Evolutionary conservation across 2,797 vertebrate species (phyloP), one percentile per base, ranked within the genome.

Genomic region (Halcyon smyrnensis): DNA sequence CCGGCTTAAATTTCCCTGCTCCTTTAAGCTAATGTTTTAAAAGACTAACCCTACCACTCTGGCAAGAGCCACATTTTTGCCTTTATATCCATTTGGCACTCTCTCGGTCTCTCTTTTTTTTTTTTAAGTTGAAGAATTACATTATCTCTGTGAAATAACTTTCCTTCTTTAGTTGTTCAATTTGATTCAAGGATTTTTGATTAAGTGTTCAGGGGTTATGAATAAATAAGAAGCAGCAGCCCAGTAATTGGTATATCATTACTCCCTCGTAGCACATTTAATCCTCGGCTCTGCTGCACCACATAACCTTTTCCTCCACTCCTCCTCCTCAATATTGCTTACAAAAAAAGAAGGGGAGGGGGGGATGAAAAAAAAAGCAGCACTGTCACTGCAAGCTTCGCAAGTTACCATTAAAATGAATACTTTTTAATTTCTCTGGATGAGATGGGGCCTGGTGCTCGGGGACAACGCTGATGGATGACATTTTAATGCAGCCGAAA

Each of bases 401-500:
- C 98, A 98, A 98, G 98, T 99, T 99, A 98, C 98, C 98, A 98
- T 99, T 98, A 98, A 98, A 99, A 99, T 99, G 99, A 99, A 99
- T 98, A 99, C 98, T 99, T 99, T 99, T 99, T 99, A 99, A 99
- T 99, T 99, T 99, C 97, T 98, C 96, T 93, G 98, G 97, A 98
- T 98, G 98, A 98, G 98, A 98, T 97, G 98, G 98, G 94, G 98
- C 98, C 96, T 96, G 95, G 97, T 97, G 98, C 98, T 98, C 98
- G 98, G 96, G 98, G 98, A 99, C 99, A 98, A 98, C 98, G 98
- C 98, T 99, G 99, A 99, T 99, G 99, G 99, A 99, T 99, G 99
- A 99, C 98, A 98, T 99, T 99, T 99, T 99, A 99, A 99, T 99
- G 99, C 99, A 98, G 99, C 99, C 97, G 98, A 99, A 98, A 99